phyloP scores from a whole-genome alignment of 1,140 invertebrate species.

The Ephestia elutella region DNA sequence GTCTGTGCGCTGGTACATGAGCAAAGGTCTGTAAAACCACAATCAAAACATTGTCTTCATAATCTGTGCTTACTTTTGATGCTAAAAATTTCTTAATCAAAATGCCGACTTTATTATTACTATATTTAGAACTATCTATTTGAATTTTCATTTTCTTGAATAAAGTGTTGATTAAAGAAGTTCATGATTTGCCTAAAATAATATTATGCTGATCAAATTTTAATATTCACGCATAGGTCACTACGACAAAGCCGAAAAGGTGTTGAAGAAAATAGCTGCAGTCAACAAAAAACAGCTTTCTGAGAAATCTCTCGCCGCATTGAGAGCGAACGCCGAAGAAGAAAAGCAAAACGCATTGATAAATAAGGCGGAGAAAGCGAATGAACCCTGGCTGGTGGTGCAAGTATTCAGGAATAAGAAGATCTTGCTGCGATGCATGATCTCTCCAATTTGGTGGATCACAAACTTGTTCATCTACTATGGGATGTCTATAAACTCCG shows the following conservation, averaged over 20 bases:
- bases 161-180: no score
- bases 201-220: not conserved
- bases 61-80: no score
- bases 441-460: slow-evolving; percentile 82
- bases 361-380: slow-evolving; percentile 20
- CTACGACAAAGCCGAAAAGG: slow-evolving; percentile 78
- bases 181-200: no score
- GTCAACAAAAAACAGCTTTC: slow-evolving; percentile 77
- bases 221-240: slow-evolving; percentile 73
- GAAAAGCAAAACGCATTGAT: slow-evolving; percentile 34
- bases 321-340: slow-evolving; percentile 37
- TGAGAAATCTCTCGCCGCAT: slow-evolving; percentile 70
- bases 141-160: no score
- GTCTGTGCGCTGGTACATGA: slow-evolving; percentile 86
- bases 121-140: no score
- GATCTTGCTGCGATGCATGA: slow-evolving; percentile 76
- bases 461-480: slow-evolving; percentile 81
- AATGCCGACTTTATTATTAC: no score
- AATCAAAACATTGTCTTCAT: no score
- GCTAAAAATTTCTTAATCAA: no score
- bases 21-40: slow-evolving; percentile 61
- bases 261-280: slow-evolving; percentile 77
- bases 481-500: slow-evolving; percentile 79
- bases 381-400: slow-evolving; percentile 59
- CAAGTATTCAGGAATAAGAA: slow-evolving; percentile 75